Conservation (phyloP, 1,140 invertebrate species). For the Arctopsyche grandis region DNA sequence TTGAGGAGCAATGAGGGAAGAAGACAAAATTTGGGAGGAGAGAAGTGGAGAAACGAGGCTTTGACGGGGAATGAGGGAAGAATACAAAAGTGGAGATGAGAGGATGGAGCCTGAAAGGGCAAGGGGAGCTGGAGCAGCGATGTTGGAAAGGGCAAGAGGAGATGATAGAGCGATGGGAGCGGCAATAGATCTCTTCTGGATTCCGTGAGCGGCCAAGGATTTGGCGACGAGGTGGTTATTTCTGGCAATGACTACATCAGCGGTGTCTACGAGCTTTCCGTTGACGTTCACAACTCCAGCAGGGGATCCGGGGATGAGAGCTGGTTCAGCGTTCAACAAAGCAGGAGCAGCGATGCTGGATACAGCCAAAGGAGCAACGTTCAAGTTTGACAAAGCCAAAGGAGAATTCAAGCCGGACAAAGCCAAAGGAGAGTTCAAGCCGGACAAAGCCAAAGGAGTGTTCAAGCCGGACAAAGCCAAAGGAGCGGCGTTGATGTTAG, state of each 20-base stretch:
- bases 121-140: background rate
- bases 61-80: slow-evolving; percentile 48
- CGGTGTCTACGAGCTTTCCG: slow-evolving; percentile 61
- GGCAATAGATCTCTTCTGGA: slow-evolving; percentile 57
- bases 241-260: slow-evolving; percentile 64
- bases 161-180: slow-evolving; percentile 52
- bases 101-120: too few relatives aligned
- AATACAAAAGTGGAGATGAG: slow-evolving; percentile 46
- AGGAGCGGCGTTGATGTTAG: slow-evolving; percentile 30
- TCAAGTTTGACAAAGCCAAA: slow-evolving; percentile 55
- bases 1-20: slow-evolving; percentile 49
- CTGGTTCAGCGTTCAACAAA: slow-evolving; percentile 49
- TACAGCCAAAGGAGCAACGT: slow-evolving; percentile 53
- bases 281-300: slow-evolving; percentile 37
- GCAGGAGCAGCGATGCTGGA: slow-evolving; percentile 48
- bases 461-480: background rate
- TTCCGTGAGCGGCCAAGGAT: slow-evolving; percentile 58
- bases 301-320: slow-evolving; percentile 57
- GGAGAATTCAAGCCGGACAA: background rate
- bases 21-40: slow-evolving; percentile 43
- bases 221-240: slow-evolving; percentile 61
- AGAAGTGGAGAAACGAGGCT: background rate
- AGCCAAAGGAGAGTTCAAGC: slow-evolving; percentile 3
- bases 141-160: slow-evolving; percentile 45
- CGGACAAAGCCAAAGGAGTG: background rate